These are phyloP conservation scores for Ormia ochracea DNA, from an alignment of 2,888 invertebrate genomes.

Conservation along the genomic window DNA sequence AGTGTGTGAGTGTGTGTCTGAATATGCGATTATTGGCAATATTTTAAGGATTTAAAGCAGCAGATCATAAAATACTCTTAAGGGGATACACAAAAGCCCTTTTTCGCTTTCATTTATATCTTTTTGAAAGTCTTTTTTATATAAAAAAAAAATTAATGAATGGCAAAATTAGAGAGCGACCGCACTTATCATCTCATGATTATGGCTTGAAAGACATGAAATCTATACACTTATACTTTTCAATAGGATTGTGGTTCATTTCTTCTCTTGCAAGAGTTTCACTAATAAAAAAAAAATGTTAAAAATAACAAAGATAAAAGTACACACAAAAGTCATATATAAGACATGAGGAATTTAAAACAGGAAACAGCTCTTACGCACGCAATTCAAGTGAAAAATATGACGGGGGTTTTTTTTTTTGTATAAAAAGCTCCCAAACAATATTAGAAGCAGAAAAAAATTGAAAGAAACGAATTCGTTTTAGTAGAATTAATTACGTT, in stretches of 20 bases:
- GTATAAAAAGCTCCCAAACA: background rate
- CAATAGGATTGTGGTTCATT: conserved; percentile 57
- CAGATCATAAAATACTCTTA: conserved; percentile 53
- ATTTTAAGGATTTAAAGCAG: conserved; percentile 36
- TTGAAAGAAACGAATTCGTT: too few species aligned
- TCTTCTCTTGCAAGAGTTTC: conserved; percentile 29
- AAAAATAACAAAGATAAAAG: conserved; percentile 46
- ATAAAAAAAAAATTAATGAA: conserved; percentile 70
- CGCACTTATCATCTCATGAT: conserved; percentile 73
- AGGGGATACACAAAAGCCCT: conserved; percentile 17
- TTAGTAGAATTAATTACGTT: too few species aligned
- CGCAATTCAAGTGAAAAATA: conserved; percentile 56
- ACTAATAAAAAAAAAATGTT: conserved; percentile 8
- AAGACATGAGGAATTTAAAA: conserved; percentile 71
- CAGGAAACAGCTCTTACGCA: conserved; percentile 72
- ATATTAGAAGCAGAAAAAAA: too few species aligned
- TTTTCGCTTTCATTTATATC: background rate
- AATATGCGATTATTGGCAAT: conserved; percentile 22
- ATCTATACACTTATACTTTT: conserved; percentile 64
- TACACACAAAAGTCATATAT: conserved; percentile 35
- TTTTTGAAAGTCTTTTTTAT: background rate
- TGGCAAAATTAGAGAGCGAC: conserved; percentile 65
- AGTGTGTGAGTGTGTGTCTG: background rate
- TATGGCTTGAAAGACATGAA: conserved; percentile 72
- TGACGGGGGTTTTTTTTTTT: background rate